These are phyloP conservation scores for Poliocrania exsul DNA, from an alignment of 2,797 vertebrate genomes.

Conservation along the genomic window DNA sequence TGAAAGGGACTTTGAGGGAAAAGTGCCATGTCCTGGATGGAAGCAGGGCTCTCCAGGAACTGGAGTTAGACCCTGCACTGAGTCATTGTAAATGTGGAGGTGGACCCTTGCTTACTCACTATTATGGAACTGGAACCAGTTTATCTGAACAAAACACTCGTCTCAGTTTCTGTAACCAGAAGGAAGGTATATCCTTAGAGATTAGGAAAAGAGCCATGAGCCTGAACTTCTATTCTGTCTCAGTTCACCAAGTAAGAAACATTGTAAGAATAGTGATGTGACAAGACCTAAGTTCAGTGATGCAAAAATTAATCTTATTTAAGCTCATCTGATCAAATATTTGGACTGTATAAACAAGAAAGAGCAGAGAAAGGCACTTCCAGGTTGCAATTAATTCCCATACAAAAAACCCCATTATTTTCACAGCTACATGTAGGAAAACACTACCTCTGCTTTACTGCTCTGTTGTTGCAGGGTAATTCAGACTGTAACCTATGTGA, in stretches of 20 bases:
- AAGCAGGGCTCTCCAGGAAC: not conserved
- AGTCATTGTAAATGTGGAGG: not conserved
- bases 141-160: not conserved
- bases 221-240: not conserved
- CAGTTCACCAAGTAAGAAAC: not conserved
- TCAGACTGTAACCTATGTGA: not conserved
- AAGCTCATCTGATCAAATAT: not conserved
- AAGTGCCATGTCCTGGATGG: not conserved
- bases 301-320: not conserved
- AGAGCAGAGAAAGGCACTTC: not conserved
- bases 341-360: not conserved
- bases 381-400: not conserved
- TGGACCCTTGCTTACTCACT: not conserved
- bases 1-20: not conserved
- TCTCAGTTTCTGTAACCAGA: not conserved
- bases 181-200: not conserved
- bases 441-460: not conserved
- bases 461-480: not conserved
- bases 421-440: not conserved
- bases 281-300: not conserved
- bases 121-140: not conserved
- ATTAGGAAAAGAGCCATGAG: not conserved
- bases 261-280: rapidly evolving
- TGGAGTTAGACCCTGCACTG: not conserved
- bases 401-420: not conserved